Percentiles rank a stretch among this genome's conserved stretches.
These are phyloP conservation scores for Novumbra hubbsi DNA, from an alignment of 2,797 vertebrate genomes.

Conservation along the genomic window DNA sequence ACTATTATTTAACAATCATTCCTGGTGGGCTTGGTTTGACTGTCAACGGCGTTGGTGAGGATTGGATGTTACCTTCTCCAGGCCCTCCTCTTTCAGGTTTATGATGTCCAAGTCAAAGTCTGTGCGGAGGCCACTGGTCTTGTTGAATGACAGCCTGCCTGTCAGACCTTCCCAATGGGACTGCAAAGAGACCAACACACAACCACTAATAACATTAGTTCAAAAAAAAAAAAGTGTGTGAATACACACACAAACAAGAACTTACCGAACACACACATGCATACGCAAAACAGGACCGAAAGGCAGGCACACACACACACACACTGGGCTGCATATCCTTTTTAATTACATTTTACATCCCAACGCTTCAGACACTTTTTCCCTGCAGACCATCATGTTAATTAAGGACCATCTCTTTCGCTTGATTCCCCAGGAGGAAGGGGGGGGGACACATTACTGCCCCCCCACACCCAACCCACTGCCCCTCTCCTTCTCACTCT, in stretches of 20 bases:
- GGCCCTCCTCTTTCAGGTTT: constrained; percentile 94
- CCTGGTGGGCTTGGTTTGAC: neutral
- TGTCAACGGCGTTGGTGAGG: neutral
- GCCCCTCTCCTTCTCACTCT: constrained; percentile 59
- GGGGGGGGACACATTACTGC: constrained; percentile 51
- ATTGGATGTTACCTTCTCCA: constrained; percentile 85
- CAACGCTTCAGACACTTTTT: constrained; percentile 67
- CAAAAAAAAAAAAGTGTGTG: neutral
- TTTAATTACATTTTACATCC: constrained; percentile 89
- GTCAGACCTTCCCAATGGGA: constrained; percentile 99
- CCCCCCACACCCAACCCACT: constrained; percentile 68
- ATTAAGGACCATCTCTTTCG: constrained; percentile 83
- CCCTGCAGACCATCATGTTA: constrained; percentile 82
- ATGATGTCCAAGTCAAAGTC: constrained; percentile 98
- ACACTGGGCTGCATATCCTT: constrained; percentile 71
- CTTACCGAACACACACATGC: neutral
- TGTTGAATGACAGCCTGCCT: constrained; percentile 94
- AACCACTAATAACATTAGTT: constrained; percentile 13
- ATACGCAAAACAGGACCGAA: neutral
- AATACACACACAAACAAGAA: constrained; percentile 1
- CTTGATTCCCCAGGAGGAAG: constrained; percentile 69
- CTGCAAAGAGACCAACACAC: constrained; percentile 70
- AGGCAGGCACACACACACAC: constrained; percentile 53
- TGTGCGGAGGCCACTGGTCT: constrained; percentile 89
- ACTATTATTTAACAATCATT: neutral